phyloP scores from a whole-genome alignment of 2,113 vertebrate species.

The Rissa tridactyla region DNA sequence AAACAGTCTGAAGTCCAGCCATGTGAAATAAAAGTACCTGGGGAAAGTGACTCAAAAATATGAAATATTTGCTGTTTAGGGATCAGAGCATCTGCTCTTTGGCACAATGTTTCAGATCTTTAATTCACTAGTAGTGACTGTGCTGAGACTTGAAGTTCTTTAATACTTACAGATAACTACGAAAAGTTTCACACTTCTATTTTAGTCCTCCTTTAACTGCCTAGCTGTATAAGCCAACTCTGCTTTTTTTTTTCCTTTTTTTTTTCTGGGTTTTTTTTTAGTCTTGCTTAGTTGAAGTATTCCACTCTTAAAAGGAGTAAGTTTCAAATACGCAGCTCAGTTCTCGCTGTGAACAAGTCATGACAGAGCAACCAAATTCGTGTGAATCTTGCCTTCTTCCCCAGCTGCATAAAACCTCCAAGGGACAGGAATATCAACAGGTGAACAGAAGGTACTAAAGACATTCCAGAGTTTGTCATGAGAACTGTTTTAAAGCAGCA shows the following conservation, averaged over 20 bases:
- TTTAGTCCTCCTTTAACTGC: slow-evolving; percentile 2
- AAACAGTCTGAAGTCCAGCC: not conserved
- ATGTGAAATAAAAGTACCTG: not conserved
- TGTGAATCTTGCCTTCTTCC: not conserved
- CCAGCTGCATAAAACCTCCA: slow-evolving; percentile 4
- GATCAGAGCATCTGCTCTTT: not conserved
- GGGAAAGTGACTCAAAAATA: not conserved
- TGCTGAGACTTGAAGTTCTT: not conserved
- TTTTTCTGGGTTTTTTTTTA: not conserved
- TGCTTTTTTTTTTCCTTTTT: not conserved
- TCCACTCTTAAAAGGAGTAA: not conserved
- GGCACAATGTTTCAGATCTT: slow-evolving; percentile 21
- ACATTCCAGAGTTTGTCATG: not conserved
- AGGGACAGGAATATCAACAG: slow-evolving; percentile 11
- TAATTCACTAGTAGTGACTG: not conserved
- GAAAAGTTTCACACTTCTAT: not conserved
- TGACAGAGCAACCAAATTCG: not conserved
- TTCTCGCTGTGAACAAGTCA: slow-evolving; percentile 5
- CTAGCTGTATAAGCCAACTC: not conserved
- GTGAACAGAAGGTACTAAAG: slow-evolving; percentile 23
- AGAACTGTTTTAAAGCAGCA: not conserved
- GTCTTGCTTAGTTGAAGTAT: not conserved
- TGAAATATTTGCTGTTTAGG: not conserved
- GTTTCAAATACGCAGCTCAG: not conserved
- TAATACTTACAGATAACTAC: not conserved